A percentile compares a stretch with the other conserved stretches of the same genome.
Evolutionary conservation across 2,113 vertebrate genomes (phyloP).

Genomic region (Theristicus caerulescens): DNA sequence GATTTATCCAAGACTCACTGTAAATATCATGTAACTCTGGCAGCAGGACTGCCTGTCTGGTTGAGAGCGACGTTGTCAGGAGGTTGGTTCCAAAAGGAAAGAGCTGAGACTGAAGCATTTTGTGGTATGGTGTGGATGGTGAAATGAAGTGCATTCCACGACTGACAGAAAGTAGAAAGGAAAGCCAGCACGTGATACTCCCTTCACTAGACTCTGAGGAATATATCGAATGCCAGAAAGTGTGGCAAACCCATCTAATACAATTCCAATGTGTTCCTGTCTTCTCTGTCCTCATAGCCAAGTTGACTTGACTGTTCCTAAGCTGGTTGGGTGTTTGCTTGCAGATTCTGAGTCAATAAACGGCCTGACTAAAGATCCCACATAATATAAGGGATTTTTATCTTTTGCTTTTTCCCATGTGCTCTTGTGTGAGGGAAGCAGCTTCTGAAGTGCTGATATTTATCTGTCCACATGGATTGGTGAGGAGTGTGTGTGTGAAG

Average conservation of each 20-base stretch:
- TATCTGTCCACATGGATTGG: not conserved
- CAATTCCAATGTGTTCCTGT: not conserved
- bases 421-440: not conserved
- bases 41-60: not conserved
- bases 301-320: not conserved
- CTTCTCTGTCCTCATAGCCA: not conserved
- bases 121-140: not conserved
- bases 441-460: not conserved
- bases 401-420: not conserved
- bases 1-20: not conserved
- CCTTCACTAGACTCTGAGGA: not conserved
- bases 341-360: not conserved
- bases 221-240: not conserved
- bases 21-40: not conserved
- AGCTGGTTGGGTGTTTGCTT: not conserved
- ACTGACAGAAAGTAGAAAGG: constrained; percentile 1
- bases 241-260: constrained; percentile 26
- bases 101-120: not conserved
- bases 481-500: not conserved
- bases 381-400: not conserved
- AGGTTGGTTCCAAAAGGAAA: not conserved
- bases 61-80: not conserved
- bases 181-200: constrained; percentile 23
- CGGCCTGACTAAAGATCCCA: not conserved
- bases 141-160: not conserved